phyloP scores from a whole-genome alignment of 2,888 invertebrate species.

The Pelosia muscerda region DNA sequence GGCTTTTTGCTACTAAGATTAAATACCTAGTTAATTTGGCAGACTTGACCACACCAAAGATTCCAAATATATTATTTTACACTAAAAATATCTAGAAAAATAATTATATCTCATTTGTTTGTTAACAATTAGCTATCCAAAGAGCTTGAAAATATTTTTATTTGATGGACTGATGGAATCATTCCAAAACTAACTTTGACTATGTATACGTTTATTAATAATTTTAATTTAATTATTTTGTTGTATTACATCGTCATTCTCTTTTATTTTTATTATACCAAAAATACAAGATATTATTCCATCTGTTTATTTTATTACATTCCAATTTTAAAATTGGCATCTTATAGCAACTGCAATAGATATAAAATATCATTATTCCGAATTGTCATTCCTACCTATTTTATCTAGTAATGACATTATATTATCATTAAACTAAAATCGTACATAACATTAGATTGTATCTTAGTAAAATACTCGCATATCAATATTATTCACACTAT shows the following conservation, averaged over 20 bases:
- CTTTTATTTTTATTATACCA: slow-evolving; percentile 15
- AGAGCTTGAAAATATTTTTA: slow-evolving; percentile 37
- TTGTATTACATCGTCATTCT: slow-evolving; percentile 28
- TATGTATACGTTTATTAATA: slow-evolving; percentile 27
- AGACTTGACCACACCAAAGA: slow-evolving; percentile 5
- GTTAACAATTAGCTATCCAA: slow-evolving; percentile 30
- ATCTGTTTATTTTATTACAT: slow-evolving; percentile 2
- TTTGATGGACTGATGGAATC: slow-evolving; percentile 59
- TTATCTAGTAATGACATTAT: slow-evolving; percentile 6
- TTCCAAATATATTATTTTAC: background rate
- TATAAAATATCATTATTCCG: slow-evolving; percentile 27
- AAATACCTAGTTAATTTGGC: background rate
- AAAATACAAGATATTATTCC: slow-evolving; percentile 21
- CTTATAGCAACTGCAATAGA: slow-evolving; percentile 26
- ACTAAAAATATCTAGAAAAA: background rate
- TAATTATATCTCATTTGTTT: background rate
- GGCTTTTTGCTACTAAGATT: background rate
- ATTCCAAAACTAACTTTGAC: slow-evolving; percentile 56
- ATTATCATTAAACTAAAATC: slow-evolving; percentile 24
- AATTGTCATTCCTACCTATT: slow-evolving; percentile 33
- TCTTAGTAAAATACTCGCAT: slow-evolving; percentile 66
- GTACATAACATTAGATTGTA: slow-evolving; percentile 36
- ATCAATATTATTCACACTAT: slow-evolving; percentile 56
- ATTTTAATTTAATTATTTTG: slow-evolving; percentile 24
- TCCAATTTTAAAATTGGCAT: slow-evolving; percentile 20